Conservation (phyloP, 2,113 vertebrate genomes). For the Megaceryle torquata region DNA sequence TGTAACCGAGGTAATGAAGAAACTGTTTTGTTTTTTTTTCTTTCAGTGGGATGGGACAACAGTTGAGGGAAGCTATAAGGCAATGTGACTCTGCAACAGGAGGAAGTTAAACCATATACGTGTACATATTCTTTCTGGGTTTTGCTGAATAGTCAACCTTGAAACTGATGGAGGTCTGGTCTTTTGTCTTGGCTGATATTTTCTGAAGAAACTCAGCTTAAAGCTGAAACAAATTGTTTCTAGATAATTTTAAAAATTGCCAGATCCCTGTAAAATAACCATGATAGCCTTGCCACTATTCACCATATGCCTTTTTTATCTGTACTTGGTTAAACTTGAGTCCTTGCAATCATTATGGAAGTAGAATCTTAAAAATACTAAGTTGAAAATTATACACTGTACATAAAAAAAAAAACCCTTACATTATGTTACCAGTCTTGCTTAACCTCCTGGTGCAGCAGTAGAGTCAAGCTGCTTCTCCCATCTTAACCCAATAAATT, state of each 20-base stretch:
- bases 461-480: not conserved
- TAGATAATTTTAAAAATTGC: not conserved
- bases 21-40: not conserved
- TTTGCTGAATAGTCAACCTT: not conserved
- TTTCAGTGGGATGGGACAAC: not conserved
- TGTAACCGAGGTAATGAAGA: conserved; percentile 95
- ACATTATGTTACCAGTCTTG: not conserved
- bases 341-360: not conserved
- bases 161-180: not conserved
- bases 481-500: not conserved
- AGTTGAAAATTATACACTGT: not conserved
- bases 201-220: not conserved
- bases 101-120: not conserved
- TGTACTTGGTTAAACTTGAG: not conserved
- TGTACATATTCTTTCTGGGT: not conserved
- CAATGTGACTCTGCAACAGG: not conserved
- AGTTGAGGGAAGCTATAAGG: not conserved
- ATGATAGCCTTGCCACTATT: not conserved
- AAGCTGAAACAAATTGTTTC: not conserved
- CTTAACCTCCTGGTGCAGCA: conserved; percentile 39
- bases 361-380: not conserved
- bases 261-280: not conserved
- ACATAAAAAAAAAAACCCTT: not conserved
- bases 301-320: not conserved
- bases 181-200: not conserved